Conservation (phyloP, 2,113 vertebrate species). For the Myodes glareolus region DNA sequence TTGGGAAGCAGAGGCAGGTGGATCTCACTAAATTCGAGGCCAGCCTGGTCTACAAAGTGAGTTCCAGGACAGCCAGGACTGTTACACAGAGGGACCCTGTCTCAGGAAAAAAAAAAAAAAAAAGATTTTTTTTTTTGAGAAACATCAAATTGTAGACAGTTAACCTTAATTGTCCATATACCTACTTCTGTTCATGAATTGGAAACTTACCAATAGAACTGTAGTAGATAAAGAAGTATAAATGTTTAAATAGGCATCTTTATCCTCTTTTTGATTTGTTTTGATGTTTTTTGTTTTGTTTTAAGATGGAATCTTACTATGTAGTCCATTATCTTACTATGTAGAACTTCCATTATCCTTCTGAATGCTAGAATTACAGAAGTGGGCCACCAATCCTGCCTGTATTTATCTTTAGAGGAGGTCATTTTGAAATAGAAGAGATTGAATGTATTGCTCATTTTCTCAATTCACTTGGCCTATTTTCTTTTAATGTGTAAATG, state of each 20-base stretch:
- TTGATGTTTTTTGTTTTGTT: background rate
- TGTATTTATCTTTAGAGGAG: slow-evolving; percentile 5
- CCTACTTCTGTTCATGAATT: background rate
- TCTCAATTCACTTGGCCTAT: background rate
- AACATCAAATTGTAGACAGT: background rate
- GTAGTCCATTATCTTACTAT: background rate
- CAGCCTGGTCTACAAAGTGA: too few relatives aligned
- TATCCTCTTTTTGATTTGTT: background rate
- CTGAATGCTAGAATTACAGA: background rate
- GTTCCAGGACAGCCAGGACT: too few relatives aligned
- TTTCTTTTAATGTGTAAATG: slow-evolving; percentile 15
- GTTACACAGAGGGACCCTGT: too few relatives aligned
- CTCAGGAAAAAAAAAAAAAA: too few relatives aligned
- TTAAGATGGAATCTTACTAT: background rate
- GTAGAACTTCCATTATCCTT: background rate
- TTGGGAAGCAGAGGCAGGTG: too few relatives aligned
- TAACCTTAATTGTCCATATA: background rate
- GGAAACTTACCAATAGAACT: background rate
- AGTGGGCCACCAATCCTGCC: background rate
- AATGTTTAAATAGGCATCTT: background rate
- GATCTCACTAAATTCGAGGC: too few relatives aligned
- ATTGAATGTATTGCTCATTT: background rate
- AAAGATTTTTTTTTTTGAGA: background rate
- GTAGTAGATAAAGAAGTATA: background rate
- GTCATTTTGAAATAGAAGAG: background rate